Evolutionary conservation across 1,140 invertebrate species (phyloP).

Genomic region (Adelges cooleyi): DNA sequence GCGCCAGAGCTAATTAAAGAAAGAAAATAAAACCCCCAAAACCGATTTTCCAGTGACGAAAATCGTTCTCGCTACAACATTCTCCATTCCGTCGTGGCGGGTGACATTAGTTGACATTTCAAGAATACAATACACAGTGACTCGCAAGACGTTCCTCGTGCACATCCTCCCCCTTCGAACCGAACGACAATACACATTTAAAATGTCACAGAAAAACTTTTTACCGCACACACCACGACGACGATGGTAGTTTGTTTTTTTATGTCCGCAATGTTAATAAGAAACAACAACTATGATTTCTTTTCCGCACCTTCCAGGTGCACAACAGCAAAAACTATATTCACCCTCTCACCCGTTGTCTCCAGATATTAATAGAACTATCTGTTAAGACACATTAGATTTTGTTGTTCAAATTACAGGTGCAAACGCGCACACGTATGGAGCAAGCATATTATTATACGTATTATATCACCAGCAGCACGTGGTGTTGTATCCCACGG

Average conservation of each 20-base stretch:
- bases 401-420: too few relatives aligned
- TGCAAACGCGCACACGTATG: too few relatives aligned
- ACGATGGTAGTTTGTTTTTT: neutral
- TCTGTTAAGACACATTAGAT: too few relatives aligned
- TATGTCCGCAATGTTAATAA: neutral
- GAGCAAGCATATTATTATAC: too few relatives aligned
- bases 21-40: neutral
- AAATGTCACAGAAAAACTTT: constrained; percentile 20
- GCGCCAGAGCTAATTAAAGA: neutral
- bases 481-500: too few relatives aligned
- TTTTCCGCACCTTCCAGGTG: too few relatives aligned
- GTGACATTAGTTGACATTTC: constrained; percentile 27
- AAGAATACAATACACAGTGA: neutral
- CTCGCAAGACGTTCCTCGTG: neutral
- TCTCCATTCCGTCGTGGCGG: too few relatives aligned
- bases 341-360: too few relatives aligned
- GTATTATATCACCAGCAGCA: too few relatives aligned
- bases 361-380: too few relatives aligned
- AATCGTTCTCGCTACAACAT: neutral
- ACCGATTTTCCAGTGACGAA: neutral
- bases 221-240: neutral
- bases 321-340: too few relatives aligned
- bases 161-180: neutral
- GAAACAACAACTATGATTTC: too few relatives aligned
- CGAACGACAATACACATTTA: neutral